Evolutionary conservation across 2,113 vertebrate species (phyloP).

Genomic region (Grammomys surdaster): DNA sequence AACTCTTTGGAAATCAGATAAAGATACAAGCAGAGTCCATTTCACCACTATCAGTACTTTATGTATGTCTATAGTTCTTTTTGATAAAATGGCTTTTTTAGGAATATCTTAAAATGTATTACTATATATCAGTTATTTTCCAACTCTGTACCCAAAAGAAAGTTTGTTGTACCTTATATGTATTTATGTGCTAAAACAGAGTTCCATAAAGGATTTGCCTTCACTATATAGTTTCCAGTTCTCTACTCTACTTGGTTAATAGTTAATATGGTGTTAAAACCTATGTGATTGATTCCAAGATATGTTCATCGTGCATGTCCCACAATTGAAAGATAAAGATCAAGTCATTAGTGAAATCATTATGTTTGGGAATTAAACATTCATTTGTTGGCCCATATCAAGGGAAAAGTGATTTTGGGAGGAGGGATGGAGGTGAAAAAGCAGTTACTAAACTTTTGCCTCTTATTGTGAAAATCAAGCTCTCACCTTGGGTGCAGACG

Average conservation of each 20-base stretch:
- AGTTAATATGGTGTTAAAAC: not conserved
- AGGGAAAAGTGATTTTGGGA: not conserved
- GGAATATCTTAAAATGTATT: not conserved
- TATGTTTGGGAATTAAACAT: not conserved
- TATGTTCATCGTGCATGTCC: not conserved
- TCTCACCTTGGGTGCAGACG: not conserved
- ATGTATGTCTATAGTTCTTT: not conserved
- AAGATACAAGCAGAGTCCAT: not conserved
- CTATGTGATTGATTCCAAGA: not conserved
- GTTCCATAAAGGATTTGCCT: not conserved
- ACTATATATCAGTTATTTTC: not conserved
- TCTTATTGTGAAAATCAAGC: not conserved
- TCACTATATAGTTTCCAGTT: not conserved
- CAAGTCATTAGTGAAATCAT: not conserved
- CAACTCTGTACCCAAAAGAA: not conserved
- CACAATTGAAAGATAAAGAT: not conserved
- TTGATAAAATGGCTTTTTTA: conserved; percentile 2
- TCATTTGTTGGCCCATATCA: not conserved
- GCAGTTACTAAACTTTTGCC: not conserved
- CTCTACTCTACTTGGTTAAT: not conserved
- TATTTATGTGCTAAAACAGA: not conserved
- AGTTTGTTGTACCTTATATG: not conserved
- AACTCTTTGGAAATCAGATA: not conserved
- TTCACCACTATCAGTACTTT: not conserved
- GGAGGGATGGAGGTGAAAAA: not conserved